A percentile compares a stretch with the other conserved stretches of the same genome.
phyloP scores from a whole-genome alignment of 2,888 invertebrate species.

The Drosophila anceps region DNA sequence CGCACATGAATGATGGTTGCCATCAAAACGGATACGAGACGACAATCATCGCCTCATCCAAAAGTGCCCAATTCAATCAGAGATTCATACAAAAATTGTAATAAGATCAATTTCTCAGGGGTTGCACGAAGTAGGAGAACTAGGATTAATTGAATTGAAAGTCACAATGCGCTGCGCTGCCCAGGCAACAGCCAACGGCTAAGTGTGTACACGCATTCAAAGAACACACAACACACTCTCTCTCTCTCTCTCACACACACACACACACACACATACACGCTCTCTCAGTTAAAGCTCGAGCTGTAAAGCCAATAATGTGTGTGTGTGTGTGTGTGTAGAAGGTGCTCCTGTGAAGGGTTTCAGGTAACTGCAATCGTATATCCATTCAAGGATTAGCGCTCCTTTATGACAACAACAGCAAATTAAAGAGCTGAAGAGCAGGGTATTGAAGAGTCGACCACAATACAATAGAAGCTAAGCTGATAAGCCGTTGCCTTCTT shows the following conservation, averaged over 20 bases:
- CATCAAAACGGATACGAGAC: conserved; percentile 5
- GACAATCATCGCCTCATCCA: conserved; percentile 27
- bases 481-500: conserved; percentile 49
- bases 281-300: neutral
- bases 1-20: neutral
- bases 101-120: conserved; percentile 51
- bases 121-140: conserved; percentile 18
- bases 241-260: no score
- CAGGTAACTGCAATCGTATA: conserved; percentile 32
- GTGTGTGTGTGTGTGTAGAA: neutral
- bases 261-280: neutral
- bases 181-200: neutral
- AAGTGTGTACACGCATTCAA: neutral
- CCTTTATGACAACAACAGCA: conserved; percentile 7
- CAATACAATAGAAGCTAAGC: conserved; percentile 28
- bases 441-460: conserved; percentile 26
- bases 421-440: conserved; percentile 1
- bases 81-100: conserved; percentile 26
- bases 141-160: conserved; percentile 50
- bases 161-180: conserved; percentile 31
- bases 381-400: conserved; percentile 4
- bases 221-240: conserved; percentile 1
- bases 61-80: conserved; percentile 42
- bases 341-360: conserved; percentile 2
- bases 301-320: conserved; percentile 4